A percentile compares a stretch with the other conserved stretches of the same genome.
Conservation (phyloP, 2,113 vertebrate species). For the Ia io region DNA sequence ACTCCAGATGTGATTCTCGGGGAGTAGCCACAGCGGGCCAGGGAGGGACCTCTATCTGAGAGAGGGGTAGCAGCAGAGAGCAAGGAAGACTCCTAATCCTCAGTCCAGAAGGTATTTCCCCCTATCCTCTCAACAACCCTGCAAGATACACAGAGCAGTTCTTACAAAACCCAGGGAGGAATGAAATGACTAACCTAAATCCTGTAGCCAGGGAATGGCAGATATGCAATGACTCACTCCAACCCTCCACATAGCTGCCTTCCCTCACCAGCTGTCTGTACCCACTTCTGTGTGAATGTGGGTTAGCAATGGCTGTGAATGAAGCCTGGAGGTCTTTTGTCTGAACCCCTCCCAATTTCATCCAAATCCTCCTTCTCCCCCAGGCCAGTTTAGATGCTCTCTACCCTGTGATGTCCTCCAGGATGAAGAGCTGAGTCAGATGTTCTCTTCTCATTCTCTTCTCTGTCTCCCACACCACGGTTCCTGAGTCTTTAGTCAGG, state of each 20-base stretch:
- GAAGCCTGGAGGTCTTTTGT: not conserved
- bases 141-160: not conserved
- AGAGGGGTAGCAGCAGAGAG: not conserved
- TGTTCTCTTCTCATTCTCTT: not conserved
- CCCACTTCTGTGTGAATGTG: not conserved
- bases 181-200: not conserved
- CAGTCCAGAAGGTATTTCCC: not conserved
- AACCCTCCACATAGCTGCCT: accelerated
- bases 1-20: not conserved
- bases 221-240: no score
- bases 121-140: not conserved
- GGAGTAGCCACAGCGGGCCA: not conserved
- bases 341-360: not conserved
- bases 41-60: not conserved
- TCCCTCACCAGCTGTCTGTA: not conserved
- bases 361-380: not conserved
- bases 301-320: not conserved
- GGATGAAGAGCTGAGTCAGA: not conserved
- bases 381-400: not conserved
- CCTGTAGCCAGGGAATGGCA: not conserved
- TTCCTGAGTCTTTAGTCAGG: not conserved
- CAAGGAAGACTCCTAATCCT: not conserved
- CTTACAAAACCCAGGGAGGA: not conserved
- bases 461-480: not conserved
- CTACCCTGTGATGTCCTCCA: not conserved